These are phyloP conservation scores for Conger conger DNA, from an alignment of 2,113 vertebrate species.

Conservation along the genomic window DNA sequence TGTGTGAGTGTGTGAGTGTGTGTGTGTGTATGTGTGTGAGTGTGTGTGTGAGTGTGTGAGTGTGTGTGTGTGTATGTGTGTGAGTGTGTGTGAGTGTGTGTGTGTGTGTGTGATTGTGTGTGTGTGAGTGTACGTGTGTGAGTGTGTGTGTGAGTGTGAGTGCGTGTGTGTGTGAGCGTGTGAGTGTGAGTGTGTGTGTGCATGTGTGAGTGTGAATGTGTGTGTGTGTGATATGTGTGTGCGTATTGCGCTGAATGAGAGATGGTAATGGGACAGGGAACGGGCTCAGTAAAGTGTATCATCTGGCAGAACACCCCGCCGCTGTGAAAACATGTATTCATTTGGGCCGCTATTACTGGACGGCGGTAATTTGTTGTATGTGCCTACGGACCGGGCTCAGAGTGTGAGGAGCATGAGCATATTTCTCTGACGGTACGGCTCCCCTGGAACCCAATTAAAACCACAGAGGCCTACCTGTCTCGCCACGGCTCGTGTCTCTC, in stretches of 20 bases:
- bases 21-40: no score
- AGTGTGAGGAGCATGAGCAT: neutral
- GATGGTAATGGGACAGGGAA: neutral
- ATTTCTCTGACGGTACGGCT: neutral
- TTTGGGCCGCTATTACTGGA: neutral
- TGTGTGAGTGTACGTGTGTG: neutral
- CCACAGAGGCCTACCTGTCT: neutral
- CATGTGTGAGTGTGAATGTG: neutral
- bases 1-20: no score
- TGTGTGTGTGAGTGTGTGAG: no score
- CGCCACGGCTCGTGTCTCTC: neutral
- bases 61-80: no score
- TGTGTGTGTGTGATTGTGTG: neutral
- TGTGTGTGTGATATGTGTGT: no score
- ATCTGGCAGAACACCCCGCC: no score
- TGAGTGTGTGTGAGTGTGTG: no score
- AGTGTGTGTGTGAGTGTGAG: slow-evolving; percentile 25
- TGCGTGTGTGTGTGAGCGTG: slow-evolving; percentile 6
- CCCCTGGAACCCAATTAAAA: neutral
- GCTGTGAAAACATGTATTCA: no score
- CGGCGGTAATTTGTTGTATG: neutral
- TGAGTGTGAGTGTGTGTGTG: neutral
- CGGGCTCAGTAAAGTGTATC: no score
- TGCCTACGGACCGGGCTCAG: neutral
- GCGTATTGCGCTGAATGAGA: no score